Conservation (phyloP, 2,113 vertebrate species). For the Antechinus flavipes region DNA sequence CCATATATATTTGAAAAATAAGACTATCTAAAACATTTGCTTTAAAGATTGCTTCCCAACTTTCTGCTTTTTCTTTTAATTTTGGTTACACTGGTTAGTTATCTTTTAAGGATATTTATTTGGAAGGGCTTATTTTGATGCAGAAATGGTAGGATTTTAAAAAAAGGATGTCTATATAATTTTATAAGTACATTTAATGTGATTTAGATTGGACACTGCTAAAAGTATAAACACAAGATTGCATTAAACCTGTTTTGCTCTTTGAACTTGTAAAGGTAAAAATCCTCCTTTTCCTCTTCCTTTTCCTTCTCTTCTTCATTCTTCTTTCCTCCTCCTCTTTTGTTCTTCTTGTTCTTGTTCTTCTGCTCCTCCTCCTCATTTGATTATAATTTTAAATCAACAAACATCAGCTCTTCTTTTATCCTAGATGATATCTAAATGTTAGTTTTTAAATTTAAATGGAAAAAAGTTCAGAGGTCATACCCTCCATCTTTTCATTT, state of each 20-base stretch:
- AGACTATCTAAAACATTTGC: too few relatives aligned
- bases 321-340: too few relatives aligned
- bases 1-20: too few relatives aligned
- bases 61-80: too few relatives aligned
- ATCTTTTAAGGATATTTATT: neutral
- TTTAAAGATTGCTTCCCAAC: too few relatives aligned
- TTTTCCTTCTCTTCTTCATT: too few relatives aligned
- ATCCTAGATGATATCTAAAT: neutral
- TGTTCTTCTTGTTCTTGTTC: fast-evolving
- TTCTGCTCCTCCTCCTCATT: neutral
- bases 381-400: neutral
- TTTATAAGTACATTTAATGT: neutral
- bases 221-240: neutral
- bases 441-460: neutral
- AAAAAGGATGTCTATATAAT: too few relatives aligned
- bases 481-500: neutral
- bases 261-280: neutral
- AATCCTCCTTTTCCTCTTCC: neutral
- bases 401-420: neutral
- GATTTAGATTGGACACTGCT: neutral
- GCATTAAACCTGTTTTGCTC: neutral
- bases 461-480: neutral
- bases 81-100: neutral
- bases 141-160: neutral
- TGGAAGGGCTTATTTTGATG: neutral